phyloP scores from a whole-genome alignment of 2,888 invertebrate genomes.

The Steinernema scapterisci region DNA sequence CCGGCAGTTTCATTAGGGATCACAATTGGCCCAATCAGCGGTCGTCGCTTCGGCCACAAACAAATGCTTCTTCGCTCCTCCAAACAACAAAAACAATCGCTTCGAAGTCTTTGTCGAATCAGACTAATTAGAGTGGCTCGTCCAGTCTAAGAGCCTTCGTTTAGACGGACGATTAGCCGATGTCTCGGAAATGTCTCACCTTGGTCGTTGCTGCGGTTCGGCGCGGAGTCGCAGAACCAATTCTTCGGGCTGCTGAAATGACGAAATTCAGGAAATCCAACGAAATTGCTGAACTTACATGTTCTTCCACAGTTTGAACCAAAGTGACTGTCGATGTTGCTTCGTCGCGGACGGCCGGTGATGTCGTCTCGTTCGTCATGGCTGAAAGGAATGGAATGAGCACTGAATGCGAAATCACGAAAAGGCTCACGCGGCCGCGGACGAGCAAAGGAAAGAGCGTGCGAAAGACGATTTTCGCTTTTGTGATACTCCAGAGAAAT shows the following conservation, averaged over 20 bases:
- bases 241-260: not conserved
- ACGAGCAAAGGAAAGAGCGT: not conserved
- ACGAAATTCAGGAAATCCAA: not conserved
- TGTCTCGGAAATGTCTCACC: not conserved
- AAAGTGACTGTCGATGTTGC: not conserved
- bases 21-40: not conserved
- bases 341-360: not conserved
- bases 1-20: not conserved
- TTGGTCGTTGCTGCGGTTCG: not conserved
- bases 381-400: not conserved
- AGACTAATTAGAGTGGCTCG: too few species aligned
- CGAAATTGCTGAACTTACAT: not conserved
- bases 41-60: not conserved
- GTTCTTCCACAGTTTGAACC: not conserved
- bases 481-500: too few species aligned
- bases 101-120: too few species aligned
- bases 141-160: too few species aligned
- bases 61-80: not conserved
- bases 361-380: not conserved
- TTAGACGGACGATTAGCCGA: too few species aligned
- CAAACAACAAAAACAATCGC: not conserved
- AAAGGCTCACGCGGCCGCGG: not conserved
- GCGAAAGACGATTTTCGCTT: too few species aligned
- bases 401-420: too few species aligned
- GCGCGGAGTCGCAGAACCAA: constrained; percentile 1